phyloP scores from a whole-genome alignment of 2,797 vertebrate genomes.

The Schizothorax lantsangensis region DNA sequence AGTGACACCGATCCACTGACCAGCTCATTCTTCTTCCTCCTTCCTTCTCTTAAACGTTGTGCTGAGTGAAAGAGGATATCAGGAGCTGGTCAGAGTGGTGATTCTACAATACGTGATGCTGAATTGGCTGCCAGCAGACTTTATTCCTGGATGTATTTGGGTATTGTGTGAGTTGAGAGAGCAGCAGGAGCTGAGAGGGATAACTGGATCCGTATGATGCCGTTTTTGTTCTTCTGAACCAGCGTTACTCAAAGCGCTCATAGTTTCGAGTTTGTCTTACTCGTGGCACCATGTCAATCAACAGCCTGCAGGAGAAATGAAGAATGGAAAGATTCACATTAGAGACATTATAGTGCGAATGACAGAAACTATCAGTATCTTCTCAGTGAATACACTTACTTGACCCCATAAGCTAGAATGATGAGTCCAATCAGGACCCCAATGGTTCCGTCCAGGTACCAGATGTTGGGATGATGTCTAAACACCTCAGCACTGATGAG shows the following conservation, averaged over 20 bases:
- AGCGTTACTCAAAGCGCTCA: conserved; percentile 92
- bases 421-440: conserved; percentile 94
- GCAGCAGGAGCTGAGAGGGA: background rate
- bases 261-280: conserved; percentile 94
- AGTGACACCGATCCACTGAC: background rate
- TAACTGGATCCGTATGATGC: conserved; percentile 39
- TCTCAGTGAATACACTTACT: conserved; percentile 78
- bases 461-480: conserved; percentile 88
- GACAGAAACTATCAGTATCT: background rate
- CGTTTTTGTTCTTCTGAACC: conserved; percentile 18
- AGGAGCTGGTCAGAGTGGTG: background rate
- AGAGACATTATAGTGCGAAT: background rate
- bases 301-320: conserved; percentile 79
- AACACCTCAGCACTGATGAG: conserved; percentile 95
- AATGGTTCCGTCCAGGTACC: conserved; percentile 94
- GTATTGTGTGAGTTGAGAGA: conserved; percentile 34
- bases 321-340: conserved; percentile 9
- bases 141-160: conserved; percentile 40
- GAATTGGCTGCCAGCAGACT: conserved; percentile 38
- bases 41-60: background rate
- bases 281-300: conserved; percentile 92
- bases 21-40: background rate
- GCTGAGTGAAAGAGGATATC: conserved; percentile 8
- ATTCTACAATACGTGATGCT: conserved; percentile 30
- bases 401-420: conserved; percentile 94